Evolutionary conservation across 2,797 vertebrate species (phyloP).

Genomic region (Acanthiza pusilla): DNA sequence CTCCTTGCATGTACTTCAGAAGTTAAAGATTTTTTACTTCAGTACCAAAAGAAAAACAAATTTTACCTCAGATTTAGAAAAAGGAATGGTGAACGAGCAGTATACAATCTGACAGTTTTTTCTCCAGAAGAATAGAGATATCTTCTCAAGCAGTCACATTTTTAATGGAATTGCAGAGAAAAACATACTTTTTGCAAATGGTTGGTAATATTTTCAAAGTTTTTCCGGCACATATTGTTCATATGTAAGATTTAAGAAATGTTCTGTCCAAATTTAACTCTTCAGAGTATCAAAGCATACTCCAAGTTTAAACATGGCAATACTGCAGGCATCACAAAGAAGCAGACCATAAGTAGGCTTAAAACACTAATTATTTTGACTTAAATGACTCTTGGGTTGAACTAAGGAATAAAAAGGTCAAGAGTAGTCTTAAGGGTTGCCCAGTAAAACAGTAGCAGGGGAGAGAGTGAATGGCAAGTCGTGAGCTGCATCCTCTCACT

Average conservation of each 20-base stretch:
- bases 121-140: not conserved
- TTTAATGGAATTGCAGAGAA: not conserved
- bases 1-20: not conserved
- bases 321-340: not conserved
- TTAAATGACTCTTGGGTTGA: not conserved
- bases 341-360: not conserved
- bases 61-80: not conserved
- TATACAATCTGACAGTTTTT: not conserved
- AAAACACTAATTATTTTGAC: not conserved
- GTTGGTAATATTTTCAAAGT: not conserved
- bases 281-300: not conserved
- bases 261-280: not conserved
- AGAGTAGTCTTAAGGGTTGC: not conserved
- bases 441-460: not conserved
- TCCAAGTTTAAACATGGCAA: not conserved
- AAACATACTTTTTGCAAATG: not conserved
- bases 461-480: no score
- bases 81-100: not conserved
- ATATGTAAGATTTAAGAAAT: not conserved
- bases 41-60: not conserved
- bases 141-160: not conserved
- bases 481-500: not conserved
- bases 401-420: not conserved
- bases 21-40: not conserved
- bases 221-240: not conserved